phyloP scores from a whole-genome alignment of 2,797 vertebrate genomes.

The Silurus lanzhouensis region DNA sequence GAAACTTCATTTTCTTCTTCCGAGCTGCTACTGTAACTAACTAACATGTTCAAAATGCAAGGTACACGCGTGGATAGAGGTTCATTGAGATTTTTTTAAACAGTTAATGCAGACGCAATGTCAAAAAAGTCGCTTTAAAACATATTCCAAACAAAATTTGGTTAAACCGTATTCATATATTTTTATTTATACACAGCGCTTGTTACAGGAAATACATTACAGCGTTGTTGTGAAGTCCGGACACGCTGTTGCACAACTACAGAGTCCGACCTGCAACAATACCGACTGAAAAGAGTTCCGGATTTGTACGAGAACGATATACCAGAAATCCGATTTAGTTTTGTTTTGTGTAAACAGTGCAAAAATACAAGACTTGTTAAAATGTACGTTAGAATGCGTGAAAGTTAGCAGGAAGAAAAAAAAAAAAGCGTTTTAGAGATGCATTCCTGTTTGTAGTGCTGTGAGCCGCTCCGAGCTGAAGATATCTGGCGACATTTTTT shows the following conservation, averaged over 20 bases:
- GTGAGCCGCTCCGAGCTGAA: background rate
- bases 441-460: background rate
- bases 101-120: too few relatives aligned
- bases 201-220: background rate
- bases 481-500: background rate
- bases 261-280: conserved; percentile 55
- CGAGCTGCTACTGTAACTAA: conserved; percentile 78
- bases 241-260: conserved; percentile 20
- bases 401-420: background rate
- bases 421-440: background rate
- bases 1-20: conserved; percentile 67
- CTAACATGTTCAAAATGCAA: conserved; percentile 65
- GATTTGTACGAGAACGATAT: background rate
- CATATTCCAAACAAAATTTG: background rate
- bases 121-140: background rate
- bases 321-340: background rate
- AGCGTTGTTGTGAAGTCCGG: too few relatives aligned
- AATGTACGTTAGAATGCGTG: background rate
- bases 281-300: conserved; percentile 29
- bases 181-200: too few relatives aligned
- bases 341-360: background rate
- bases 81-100: background rate
- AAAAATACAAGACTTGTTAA: background rate
- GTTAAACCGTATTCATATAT: too few relatives aligned
- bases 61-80: background rate